phyloP scores from a whole-genome alignment of 2,888 invertebrate species.

The Falcaria lacertinaria region DNA sequence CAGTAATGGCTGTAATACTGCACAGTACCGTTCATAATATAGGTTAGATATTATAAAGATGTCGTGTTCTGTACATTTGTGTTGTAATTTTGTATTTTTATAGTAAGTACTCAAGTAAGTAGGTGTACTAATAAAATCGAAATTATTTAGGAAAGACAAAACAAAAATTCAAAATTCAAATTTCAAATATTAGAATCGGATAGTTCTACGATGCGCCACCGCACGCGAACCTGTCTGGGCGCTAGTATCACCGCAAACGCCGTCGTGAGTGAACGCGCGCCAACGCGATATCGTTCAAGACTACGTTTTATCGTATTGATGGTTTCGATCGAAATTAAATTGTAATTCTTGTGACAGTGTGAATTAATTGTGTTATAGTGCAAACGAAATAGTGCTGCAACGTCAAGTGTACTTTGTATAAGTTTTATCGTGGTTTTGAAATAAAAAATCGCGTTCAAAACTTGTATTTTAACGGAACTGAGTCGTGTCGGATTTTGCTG shows the following conservation, averaged over 20 bases:
- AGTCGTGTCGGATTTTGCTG: constrained; percentile 52
- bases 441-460: constrained; percentile 62
- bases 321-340: constrained; percentile 38
- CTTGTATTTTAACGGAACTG: constrained; percentile 57
- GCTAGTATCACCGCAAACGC: constrained; percentile 52
- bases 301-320: constrained; percentile 50
- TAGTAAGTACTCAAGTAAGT: too few species aligned
- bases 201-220: constrained; percentile 32
- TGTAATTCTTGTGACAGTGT: constrained; percentile 48
- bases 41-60: too few species aligned
- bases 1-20: too few species aligned
- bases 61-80: too few species aligned
- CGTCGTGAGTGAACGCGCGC: constrained; percentile 18
- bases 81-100: too few species aligned
- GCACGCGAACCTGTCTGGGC: constrained; percentile 26
- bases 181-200: constrained; percentile 11
- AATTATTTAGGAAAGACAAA: too few species aligned
- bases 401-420: constrained; percentile 26
- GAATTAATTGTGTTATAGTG: constrained; percentile 44
- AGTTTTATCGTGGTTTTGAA: constrained; percentile 61
- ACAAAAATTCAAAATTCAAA: background rate
- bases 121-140: too few species aligned
- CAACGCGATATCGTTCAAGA: constrained; percentile 30
- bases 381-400: constrained; percentile 32
- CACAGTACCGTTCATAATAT: too few species aligned